A percentile compares a stretch with the other conserved stretches of the same genome.
These are phyloP conservation scores for Furnarius figulus DNA, from an alignment of 2,113 vertebrate species.

Conservation along the genomic window DNA sequence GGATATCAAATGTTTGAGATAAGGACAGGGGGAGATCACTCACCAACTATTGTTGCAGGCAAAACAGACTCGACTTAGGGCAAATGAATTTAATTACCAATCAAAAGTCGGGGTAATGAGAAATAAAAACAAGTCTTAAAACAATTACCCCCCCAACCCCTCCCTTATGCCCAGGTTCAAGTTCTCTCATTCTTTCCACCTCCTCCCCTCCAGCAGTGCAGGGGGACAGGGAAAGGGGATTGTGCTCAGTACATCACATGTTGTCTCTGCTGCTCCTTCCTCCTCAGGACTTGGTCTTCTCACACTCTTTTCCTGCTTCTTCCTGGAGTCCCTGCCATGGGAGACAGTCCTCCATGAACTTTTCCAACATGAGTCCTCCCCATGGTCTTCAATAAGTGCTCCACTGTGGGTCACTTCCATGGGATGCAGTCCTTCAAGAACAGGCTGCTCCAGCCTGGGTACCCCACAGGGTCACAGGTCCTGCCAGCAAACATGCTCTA, in stretches of 20 bases:
- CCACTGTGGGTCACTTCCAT: fast-evolving
- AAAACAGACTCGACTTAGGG: not conserved
- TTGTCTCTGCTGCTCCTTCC: not conserved
- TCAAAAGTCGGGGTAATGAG: not conserved
- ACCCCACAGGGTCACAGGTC: not conserved
- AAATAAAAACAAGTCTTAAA: not conserved
- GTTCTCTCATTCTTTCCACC: not conserved
- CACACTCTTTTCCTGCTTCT: not conserved
- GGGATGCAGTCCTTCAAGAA: not conserved
- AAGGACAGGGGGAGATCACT: not conserved
- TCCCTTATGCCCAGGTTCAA: not conserved
- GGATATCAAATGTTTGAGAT: not conserved
- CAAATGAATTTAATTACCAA: not conserved
- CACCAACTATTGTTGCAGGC: not conserved
- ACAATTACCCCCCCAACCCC: not conserved
- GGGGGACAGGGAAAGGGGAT: not conserved
- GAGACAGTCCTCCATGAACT: fast-evolving
- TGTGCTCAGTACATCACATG: not conserved
- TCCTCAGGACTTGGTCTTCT: not conserved
- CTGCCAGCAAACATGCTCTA: not conserved
- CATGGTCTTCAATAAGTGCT: not conserved
- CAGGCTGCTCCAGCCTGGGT: not conserved
- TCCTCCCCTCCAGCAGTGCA: not conserved
- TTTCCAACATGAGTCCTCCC: not conserved
- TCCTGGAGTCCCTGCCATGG: not conserved